A percentile compares a stretch with the other conserved stretches of the same genome.
Conservation (phyloP, 2,888 invertebrate genomes). For the Trissoscelio sp. region DNA sequence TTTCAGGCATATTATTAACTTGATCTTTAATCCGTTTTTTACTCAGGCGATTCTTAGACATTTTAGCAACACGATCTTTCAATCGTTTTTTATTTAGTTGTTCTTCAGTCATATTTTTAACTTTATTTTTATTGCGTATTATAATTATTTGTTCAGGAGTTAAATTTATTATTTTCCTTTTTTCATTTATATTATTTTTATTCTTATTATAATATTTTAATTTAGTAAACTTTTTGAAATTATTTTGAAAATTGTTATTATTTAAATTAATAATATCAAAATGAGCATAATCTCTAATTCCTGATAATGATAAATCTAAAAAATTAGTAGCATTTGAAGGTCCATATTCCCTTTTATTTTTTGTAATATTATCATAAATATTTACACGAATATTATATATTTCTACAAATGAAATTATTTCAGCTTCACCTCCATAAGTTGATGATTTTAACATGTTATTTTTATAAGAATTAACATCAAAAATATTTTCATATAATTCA, state of each 20-base stretch:
- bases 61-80: conserved; percentile 4
- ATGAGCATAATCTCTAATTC: neutral
- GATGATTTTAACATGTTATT: neutral
- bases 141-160: no score
- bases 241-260: neutral
- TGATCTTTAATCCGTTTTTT: neutral
- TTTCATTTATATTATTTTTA: neutral
- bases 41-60: conserved; percentile 11
- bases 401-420: neutral
- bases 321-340: neutral
- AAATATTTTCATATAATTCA: neutral
- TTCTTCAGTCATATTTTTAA: neutral
- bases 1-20: neutral
- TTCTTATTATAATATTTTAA: neutral
- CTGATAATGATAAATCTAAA: neutral
- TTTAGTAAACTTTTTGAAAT: neutral
- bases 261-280: neutral
- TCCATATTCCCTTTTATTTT: neutral
- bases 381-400: neutral
- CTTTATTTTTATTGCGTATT: no score
- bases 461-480: neutral
- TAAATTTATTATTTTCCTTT: neutral
- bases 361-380: neutral
- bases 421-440: neutral
- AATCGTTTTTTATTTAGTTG: neutral